Percentiles rank a stretch among this genome's conserved stretches.
These are phyloP conservation scores for Capitella teleta DNA, from an alignment of 1,140 invertebrate species.

Conservation along the genomic window DNA sequence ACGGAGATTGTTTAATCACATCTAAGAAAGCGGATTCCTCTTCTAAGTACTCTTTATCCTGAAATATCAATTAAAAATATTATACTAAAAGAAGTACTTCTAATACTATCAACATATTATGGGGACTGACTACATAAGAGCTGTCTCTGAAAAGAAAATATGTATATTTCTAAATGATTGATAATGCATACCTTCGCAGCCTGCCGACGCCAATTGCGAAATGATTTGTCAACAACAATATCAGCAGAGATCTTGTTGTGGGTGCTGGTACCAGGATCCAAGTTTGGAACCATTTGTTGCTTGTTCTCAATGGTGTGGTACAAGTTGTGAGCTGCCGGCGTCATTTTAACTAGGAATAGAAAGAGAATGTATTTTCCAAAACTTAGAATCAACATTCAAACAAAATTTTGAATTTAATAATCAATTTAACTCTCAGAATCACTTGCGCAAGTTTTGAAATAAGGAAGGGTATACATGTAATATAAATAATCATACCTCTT, in stretches of 20 bases:
- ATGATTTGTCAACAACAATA: no score
- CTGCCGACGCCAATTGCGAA: background rate
- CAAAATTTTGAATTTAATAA: background rate
- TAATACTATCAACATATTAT: background rate
- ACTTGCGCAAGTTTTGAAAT: background rate
- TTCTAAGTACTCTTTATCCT: slow-evolving; percentile 38
- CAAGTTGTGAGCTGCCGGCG: no score
- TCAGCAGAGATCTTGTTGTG: no score
- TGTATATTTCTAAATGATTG: background rate
- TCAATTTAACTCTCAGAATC: background rate
- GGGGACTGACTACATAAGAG: background rate
- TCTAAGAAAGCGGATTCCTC: slow-evolving; percentile 35
- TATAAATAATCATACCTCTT: no score
- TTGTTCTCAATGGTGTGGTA: no score
- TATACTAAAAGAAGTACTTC: background rate
- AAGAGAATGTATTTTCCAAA: background rate
- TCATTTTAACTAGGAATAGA: background rate
- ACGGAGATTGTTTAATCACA: slow-evolving; percentile 27
- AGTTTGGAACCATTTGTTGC: no score
- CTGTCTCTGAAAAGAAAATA: background rate
- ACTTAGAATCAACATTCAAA: background rate
- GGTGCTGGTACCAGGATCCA: no score
- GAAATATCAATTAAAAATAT: slow-evolving; percentile 13
- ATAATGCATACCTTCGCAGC: background rate
- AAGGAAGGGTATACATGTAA: no score